Evolutionary conservation across 2,113 vertebrate species (phyloP), one percentile per base, ranked within the genome.

Genomic region (Agapornis roseicollis): DNA sequence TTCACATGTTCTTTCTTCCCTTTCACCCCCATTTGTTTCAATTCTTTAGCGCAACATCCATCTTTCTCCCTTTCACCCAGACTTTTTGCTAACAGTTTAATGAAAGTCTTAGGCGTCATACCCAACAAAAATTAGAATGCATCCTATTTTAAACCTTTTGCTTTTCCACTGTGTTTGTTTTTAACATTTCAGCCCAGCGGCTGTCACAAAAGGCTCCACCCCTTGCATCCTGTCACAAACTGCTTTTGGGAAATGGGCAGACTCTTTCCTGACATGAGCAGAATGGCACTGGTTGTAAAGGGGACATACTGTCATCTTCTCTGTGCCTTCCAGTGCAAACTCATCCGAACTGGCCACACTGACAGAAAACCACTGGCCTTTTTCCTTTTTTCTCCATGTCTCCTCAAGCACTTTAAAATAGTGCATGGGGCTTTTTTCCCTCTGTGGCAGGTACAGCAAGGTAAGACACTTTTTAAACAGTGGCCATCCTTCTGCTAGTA

Each of bases 241-340:
- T 33, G 17, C 6, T 47, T 42, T 37, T 53, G 20, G 37, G 28
- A 83, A 83, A 77, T 1, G 4, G 13, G 5, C 16, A 41, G 49
- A 13, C 29, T 61, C 9, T 63, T 46, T 61, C 39, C 33, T 35
- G 6, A 68, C 5, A 23, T 1, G 1, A 74, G 33, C 29, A 49
- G 61, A 63, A 72, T 5, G 22, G 28, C 29, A 25, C 29, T 41
- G 11, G 8, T 23, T 50, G 37, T 35, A 68, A 46, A 37, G 10
- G 12, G 3, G 25, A 7, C 17, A 18, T 10, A 17, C 13, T 41
- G 46, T 20, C 31, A 1, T 44, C 53, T 63, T 41, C 25, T 70
- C 12, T 33, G 2, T 28, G 31, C 11, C 28, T 70, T 0, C 0
- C 41, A 60, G 14, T 20, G 39, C 5, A 70, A 10, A 35, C 56